Evolutionary conservation across 2,888 invertebrate species (phyloP).

Genomic region (Microdon myrmicae): DNA sequence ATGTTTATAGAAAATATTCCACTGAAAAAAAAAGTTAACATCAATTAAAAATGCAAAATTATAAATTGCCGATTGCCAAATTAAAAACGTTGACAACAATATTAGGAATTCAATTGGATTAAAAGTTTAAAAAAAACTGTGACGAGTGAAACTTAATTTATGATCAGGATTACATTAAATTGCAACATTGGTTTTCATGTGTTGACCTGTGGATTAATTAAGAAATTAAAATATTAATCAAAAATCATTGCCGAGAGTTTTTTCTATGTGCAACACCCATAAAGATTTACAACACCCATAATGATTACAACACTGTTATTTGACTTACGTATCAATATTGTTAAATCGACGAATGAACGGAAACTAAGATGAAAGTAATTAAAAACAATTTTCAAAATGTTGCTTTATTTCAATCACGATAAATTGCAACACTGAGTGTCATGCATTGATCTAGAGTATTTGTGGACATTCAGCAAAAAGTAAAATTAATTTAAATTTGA

Average conservation of each 20-base stretch:
- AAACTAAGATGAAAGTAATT: too few species aligned
- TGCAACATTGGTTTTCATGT: constrained; percentile 34
- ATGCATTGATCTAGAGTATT: too few species aligned
- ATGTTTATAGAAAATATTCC: constrained; percentile 57
- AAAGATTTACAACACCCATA: constrained; percentile 3
- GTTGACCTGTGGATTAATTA: constrained; percentile 37
- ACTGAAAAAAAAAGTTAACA: constrained; percentile 43
- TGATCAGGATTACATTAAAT: constrained; percentile 23
- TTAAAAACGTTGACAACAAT: background rate
- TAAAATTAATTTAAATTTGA: too few species aligned
- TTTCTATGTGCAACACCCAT: constrained; percentile 7
- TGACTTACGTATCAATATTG: constrained; percentile 13
- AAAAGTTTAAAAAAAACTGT: background rate
- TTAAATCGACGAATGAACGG: constrained; percentile 3
- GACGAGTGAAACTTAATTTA: too few species aligned
- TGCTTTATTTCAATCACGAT: too few species aligned
- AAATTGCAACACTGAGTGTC: too few species aligned
- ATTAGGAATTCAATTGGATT: constrained; percentile 5
- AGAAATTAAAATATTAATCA: constrained; percentile 16
- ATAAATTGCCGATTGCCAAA: background rate
- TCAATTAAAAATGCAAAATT: constrained; percentile 3
- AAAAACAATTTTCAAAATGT: too few species aligned
- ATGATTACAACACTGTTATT: background rate
- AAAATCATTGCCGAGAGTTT: background rate
- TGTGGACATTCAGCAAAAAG: too few species aligned